These are phyloP conservation scores for Trichogramma pretiosum DNA, from an alignment of 1,140 invertebrate species.

Conservation along the genomic window DNA sequence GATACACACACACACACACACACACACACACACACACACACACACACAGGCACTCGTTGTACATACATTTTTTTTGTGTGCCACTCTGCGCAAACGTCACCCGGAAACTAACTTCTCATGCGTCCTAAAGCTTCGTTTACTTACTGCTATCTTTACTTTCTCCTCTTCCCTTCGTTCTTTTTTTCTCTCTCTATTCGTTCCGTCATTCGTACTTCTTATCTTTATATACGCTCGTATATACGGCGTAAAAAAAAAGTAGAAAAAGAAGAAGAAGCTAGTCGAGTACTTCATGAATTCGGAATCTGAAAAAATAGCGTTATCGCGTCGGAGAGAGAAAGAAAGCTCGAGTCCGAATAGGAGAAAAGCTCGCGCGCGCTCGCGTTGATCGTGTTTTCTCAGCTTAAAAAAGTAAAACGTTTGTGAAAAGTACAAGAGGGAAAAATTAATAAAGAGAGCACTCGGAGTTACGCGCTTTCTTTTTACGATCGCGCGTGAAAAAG, in stretches of 20 bases:
- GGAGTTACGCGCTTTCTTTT: no score
- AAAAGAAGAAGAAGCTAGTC: no score
- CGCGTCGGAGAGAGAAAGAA: not conserved
- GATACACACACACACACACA: no score
- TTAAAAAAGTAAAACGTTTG: no score
- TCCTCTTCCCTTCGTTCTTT: not conserved
- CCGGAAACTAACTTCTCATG: not conserved
- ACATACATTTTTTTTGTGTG: not conserved
- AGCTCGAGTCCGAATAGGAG: not conserved
- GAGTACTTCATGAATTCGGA: not conserved
- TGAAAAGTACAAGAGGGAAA: no score
- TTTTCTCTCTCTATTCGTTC: not conserved
- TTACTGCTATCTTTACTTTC: not conserved
- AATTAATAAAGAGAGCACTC: no score
- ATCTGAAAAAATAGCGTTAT: not conserved
- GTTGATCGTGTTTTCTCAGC: no score
- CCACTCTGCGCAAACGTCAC: not conserved
- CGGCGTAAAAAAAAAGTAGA: no score
- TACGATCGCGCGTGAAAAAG: no score
- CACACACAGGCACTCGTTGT: not conserved
- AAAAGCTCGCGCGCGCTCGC: slow-evolving; percentile 3
- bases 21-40: no score
- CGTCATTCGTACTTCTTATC: not conserved
- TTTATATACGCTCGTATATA: no score
- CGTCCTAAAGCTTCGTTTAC: not conserved